Evolutionary conservation across 2,797 vertebrate genomes (phyloP).

Genomic region (Silurus lanzhouensis): DNA sequence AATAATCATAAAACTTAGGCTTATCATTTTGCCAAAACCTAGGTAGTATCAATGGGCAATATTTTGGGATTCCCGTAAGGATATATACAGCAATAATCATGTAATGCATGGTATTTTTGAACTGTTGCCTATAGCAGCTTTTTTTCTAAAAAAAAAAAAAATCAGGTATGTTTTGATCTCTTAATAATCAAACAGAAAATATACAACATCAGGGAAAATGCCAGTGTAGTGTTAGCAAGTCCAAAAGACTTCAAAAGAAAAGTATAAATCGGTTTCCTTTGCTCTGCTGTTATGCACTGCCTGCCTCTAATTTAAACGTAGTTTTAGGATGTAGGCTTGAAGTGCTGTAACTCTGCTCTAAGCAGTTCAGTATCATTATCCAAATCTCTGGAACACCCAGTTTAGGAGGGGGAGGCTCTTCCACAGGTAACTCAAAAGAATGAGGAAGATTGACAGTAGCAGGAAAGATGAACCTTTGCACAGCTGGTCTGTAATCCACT

Average conservation of each 20-base stretch:
- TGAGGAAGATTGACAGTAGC: slow-evolving; percentile 43
- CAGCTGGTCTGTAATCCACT: slow-evolving; percentile 52
- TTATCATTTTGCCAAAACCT: slow-evolving; percentile 85
- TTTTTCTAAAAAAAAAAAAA: slow-evolving; percentile 71
- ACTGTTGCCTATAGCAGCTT: slow-evolving; percentile 85
- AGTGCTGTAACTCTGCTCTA: slow-evolving; percentile 78
- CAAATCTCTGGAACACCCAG: slow-evolving; percentile 71
- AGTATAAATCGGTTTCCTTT: slow-evolving; percentile 76
- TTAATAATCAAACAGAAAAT: slow-evolving; percentile 82
- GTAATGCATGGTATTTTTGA: slow-evolving; percentile 90
- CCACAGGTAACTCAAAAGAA: slow-evolving; percentile 51
- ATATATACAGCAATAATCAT: slow-evolving; percentile 97
- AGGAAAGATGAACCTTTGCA: slow-evolving; percentile 53
- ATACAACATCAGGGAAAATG: slow-evolving; percentile 89
- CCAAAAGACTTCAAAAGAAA: slow-evolving; percentile 65
- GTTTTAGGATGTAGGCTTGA: slow-evolving; percentile 79
- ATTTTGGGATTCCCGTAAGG: slow-evolving; percentile 86
- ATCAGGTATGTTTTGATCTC: slow-evolving; percentile 87
- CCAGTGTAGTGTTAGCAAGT: slow-evolving; percentile 81
- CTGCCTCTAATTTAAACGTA: slow-evolving; percentile 84
- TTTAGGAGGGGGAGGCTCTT: slow-evolving; percentile 44
- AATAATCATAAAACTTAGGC: slow-evolving; percentile 77
- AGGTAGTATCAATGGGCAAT: slow-evolving; percentile 85
- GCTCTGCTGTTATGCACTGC: slow-evolving; percentile 87
- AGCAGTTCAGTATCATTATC: slow-evolving; percentile 73